Base-by-base conservation (phyloP, 2,888 invertebrate species). In the Tinea semifulvella region DNA sequence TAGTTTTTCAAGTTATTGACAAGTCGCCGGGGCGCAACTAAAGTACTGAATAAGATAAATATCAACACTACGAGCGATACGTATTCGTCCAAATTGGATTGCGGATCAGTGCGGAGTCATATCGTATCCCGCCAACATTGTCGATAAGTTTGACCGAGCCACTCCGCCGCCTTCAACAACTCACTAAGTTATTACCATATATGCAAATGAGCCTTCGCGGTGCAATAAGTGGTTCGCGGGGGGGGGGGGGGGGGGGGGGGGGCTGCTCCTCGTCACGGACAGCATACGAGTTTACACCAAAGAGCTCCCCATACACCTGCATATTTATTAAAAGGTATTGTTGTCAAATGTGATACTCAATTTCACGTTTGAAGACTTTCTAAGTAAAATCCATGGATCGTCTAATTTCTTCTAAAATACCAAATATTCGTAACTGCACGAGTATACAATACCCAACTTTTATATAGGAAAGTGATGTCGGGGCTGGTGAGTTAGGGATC, bases 1-100 rank as follows among this genome's bases (percentile, higher is more conserved):
- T 75, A 76, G 68, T 74, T 75, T 49, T 68, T 64, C 68, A 66
- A 71, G 65, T 71, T 77, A 79, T 77, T 71, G 68, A 70, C 64
- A 68, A 69, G 63, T 57, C 58, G 65, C 63, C 60, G 62, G 61
- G 60, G 59, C 56, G 54, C 53, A 49, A 52, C 56, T 55, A 55
- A 54, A 50, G 48, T 45, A 47, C 31, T 46, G n/a, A n/a, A n/a
- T n/a, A n/a, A 45, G 47, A 44, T 46, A 48, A 44, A 50, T 35
- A 35, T 45, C 35, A 22, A 35, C 38, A 44, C 42, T 47, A 8
- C 8, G 6, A 8, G 7, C n/a, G 31, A 31, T 28, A 43, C 31
- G 25, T n/a, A n/a, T 31, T 20, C 13, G 43, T 5, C 22, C 22
- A 40, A 40, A 40, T 40, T 40, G 40, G 40, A 40, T 40, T 40